Conservation (phyloP, 2,113 vertebrate genomes). For the human region DNA sequence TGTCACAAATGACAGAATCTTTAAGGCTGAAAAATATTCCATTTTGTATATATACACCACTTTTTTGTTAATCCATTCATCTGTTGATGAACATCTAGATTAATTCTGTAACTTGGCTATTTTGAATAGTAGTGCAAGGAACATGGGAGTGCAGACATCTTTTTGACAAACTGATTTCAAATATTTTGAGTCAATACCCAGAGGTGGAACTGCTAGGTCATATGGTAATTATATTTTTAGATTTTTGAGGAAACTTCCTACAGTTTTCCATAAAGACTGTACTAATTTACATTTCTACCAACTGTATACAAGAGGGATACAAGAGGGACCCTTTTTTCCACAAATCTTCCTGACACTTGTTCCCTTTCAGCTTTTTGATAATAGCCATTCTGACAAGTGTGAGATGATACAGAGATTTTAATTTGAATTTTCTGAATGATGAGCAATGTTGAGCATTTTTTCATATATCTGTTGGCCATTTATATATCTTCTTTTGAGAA, state of each 20-base stretch:
- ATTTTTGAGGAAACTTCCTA: not conserved
- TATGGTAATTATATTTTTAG: not conserved
- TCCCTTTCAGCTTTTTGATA: not conserved
- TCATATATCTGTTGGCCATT: not conserved
- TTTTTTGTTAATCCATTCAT: not conserved
- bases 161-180: not conserved
- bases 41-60: not conserved
- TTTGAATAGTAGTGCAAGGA: not conserved
- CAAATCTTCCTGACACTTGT: not conserved
- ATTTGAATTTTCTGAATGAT: not conserved
- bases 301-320: not conserved
- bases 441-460: not conserved
- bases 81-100: not conserved
- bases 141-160: not conserved
- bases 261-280: not conserved
- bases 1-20: not conserved
- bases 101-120: not conserved
- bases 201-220: not conserved
- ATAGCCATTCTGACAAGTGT: not conserved
- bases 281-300: not conserved
- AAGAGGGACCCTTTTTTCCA: not conserved
- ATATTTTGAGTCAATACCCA: not conserved
- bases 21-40: not conserved
- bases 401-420: not conserved
- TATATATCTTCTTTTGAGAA: not conserved